Evolutionary conservation across 2,888 invertebrate genomes (phyloP).

Genomic region (Trichogramma dendrolimi): DNA sequence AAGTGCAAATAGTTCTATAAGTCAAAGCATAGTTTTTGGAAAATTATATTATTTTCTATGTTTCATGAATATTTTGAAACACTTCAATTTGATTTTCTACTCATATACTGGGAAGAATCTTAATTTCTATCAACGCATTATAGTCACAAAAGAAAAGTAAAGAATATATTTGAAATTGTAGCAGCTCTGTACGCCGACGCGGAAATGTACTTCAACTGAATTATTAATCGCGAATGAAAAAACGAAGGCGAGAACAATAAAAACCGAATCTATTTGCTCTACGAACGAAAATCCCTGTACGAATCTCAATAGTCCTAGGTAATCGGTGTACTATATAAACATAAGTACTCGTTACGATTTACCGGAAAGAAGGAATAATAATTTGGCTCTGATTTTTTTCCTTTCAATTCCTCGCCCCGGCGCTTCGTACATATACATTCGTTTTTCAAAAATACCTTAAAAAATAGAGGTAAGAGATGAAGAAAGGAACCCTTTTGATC

Average conservation of each 20-base stretch:
- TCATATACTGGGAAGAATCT: no score
- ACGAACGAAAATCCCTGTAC: background rate
- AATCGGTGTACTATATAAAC: no score
- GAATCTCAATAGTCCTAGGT: background rate
- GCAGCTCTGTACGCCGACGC: no score
- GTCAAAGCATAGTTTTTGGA: no score
- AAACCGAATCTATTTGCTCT: background rate
- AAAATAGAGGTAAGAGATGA: conserved; percentile 9
- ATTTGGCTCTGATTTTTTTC: conserved; percentile 18
- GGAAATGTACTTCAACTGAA: background rate
- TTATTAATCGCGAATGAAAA: conserved; percentile 12
- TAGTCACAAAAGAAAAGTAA: no score
- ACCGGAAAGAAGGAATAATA: conserved; percentile 27
- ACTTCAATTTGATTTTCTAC: no score
- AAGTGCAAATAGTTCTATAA: no score
- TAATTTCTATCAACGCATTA: no score
- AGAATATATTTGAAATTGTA: no score
- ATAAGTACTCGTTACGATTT: conserved; percentile 4
- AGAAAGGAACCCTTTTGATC: conserved; percentile 30
- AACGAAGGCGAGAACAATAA: conserved; percentile 14
- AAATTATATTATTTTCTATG: no score
- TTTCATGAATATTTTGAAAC: no score
- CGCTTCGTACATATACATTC: background rate
- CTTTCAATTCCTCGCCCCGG: conserved; percentile 1
- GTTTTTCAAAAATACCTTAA: conserved; percentile 19